Evolutionary conservation across 2,113 vertebrate genomes (phyloP).

Genomic region (Tyrannus savana): DNA sequence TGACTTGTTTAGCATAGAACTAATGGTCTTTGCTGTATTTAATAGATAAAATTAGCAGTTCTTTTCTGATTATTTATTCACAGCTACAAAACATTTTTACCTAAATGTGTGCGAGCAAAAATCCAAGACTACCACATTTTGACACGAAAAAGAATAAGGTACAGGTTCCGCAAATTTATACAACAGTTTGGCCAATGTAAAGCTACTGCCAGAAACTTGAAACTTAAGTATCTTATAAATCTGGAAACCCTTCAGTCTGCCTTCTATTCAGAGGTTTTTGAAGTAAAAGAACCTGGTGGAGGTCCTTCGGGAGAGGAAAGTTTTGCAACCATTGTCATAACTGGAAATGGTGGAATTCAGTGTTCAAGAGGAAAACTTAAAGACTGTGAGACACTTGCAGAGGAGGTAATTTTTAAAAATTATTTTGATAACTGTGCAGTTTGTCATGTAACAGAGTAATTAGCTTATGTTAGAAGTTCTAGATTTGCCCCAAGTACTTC

Average conservation of each 20-base stretch:
- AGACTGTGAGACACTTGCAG: conserved; percentile 73
- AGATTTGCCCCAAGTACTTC: not conserved
- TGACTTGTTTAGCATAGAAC: not conserved
- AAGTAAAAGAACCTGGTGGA: conserved; percentile 84
- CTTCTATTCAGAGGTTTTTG: conserved; percentile 91
- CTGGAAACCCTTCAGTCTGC: conserved; percentile 90
- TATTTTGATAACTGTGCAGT: not conserved
- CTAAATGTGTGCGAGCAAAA: conserved; percentile 83
- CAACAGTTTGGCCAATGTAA: conserved; percentile 92
- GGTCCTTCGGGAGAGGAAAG: conserved; percentile 76
- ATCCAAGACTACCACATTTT: conserved; percentile 95
- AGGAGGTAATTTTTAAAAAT: conserved; percentile 75
- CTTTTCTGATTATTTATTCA: conserved; percentile 40
- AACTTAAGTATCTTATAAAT: conserved; percentile 96
- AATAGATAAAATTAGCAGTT: not conserved
- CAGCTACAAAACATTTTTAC: conserved; percentile 96
- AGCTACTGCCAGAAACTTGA: conserved; percentile 89
- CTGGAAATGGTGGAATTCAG: conserved; percentile 91
- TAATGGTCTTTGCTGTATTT: conserved; percentile 10
- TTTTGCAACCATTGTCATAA: conserved; percentile 88
- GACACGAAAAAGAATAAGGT: conserved; percentile 94
- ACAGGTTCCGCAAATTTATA: conserved; percentile 93
- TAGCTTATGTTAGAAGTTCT: not conserved
- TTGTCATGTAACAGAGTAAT: not conserved
- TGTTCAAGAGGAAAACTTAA: conserved; percentile 82